Conservation (phyloP, 2,113 vertebrate species). For the Microcebus ravelobensis region DNA sequence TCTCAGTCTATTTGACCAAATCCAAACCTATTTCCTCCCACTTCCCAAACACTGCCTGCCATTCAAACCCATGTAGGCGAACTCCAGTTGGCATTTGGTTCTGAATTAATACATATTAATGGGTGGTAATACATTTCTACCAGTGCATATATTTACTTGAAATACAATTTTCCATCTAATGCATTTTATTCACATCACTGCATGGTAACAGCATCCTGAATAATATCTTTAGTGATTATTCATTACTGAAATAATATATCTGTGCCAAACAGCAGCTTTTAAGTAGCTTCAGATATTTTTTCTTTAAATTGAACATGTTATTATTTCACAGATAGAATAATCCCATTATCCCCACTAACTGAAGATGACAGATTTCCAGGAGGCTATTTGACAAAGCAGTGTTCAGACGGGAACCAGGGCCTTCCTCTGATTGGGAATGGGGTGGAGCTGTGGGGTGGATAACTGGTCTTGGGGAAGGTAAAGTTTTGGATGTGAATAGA, state of each 20-base stretch:
- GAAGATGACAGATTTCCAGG: conserved; percentile 51
- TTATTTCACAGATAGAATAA: conserved; percentile 67
- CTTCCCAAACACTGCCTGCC: conserved; percentile 77
- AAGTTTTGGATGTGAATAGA: neutral
- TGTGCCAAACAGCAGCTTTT: conserved; percentile 71
- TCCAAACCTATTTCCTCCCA: conserved; percentile 62
- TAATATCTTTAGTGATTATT: conserved; percentile 82
- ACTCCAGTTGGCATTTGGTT: conserved; percentile 79
- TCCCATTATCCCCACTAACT: conserved; percentile 59
- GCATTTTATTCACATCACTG: conserved; percentile 81
- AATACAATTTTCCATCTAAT: conserved; percentile 83
- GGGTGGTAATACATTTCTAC: conserved; percentile 81
- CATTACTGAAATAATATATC: conserved; percentile 79
- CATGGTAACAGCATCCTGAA: conserved; percentile 81
- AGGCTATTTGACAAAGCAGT: neutral
- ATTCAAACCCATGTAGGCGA: conserved; percentile 80
- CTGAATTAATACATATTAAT: conserved; percentile 85
- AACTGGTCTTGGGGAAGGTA: neutral
- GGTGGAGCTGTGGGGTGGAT: neutral
- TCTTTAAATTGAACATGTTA: conserved; percentile 61
- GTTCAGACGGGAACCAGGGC: neutral
- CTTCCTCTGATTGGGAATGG: neutral
- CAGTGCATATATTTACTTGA: conserved; percentile 81
- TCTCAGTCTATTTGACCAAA: conserved; percentile 80
- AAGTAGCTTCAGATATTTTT: conserved; percentile 52